Evolutionary conservation across 2,113 vertebrate species (phyloP), one percentile per base, ranked within the genome.

Genomic region (Colistium nudipinnis): DNA sequence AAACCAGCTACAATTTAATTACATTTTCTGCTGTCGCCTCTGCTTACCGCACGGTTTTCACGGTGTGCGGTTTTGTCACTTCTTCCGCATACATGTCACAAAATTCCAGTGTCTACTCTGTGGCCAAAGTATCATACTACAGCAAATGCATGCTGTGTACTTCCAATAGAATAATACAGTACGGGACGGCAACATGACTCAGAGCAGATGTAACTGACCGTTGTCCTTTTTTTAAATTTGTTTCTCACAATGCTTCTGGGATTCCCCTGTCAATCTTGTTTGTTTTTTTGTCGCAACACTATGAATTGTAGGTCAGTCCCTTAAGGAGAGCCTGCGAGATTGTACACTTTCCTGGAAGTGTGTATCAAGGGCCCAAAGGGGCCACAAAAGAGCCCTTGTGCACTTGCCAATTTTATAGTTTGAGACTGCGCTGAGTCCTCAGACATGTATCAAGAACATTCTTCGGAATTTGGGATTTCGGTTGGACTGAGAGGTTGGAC

Each of bases 321-420:
- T 44, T 17, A 43, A 71, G 22, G 43, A 41, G 49, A 20, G 19
- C 43, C 57, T 71, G 47, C 47, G 57, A 67, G 43, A 36, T 35
- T 60, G 62, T 61, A 30, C 47, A 53, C 53, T 73, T 62, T n/a
- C 49, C 3, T 78, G 45, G 64, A 65, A 71, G 48, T 70, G 52
- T 65, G 56, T 67, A 54, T 82, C 63, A 52, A 76, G 55, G 38
- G 60, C 43, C 49, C 43, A 39, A 59, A 75, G 72, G 66, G 56
- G 66, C 36, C 51, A 65, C 54, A 22, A 24, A 36, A 72, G 51
- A 77, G 31, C 45, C 36, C 70, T 85, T 16, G 0, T 76, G 33
- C 10, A 3, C 2, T 56, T 25, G 27, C 25, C 28, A 70, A 11
- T 68, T 24, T 52, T 68, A 17, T 36, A 41, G 31, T 45, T 44